Evolutionary conservation across 2,797 vertebrate genomes (phyloP), one percentile per base, ranked within the genome.

Genomic region (Sebastes kiyomatsui): DNA sequence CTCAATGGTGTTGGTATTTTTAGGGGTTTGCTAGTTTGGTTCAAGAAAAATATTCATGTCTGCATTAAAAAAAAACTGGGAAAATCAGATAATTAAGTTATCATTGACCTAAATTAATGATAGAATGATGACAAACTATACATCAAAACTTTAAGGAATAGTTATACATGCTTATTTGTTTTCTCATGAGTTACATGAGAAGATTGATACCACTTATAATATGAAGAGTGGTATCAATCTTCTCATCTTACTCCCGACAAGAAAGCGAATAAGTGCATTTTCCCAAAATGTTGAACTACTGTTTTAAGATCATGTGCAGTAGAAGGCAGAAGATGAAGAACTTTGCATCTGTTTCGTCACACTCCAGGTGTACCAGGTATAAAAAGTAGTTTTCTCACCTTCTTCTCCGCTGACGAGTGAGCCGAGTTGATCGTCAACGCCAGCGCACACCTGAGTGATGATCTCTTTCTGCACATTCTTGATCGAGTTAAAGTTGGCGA

Each of bases 331-430:
- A 13, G 12, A 18, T 12, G 16, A 0, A 16, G 52, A 12, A 0
- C 13, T 52, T 58, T 46, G 42, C 16, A 16, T 42, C 14, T 42
- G 38, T 42, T 42, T 42, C 0, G 38, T 42, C 38, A 42, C 33
- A 38, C 22, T 42, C 35, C 33, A 61, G 28, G 60, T 61, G 30
- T 62, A 22, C 7, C 22, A 12, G 28, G 16, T 32, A 4, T 42
- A 32, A 23, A 70, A 70, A 3, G 7, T 13, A 38, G 49, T n/a
- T 52, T 52, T 52, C 95, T 94, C 79, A 99, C 98, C 96, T 98
- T 99, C 97, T 66, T 98, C 97, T 80, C 97, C 97, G 75, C 98
- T 98, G 89, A 96, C 93, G 7, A 98, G 79, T n/a, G 96, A 93
- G 84, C 90, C 95, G 20, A 99, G 92, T 7, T 99, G 98, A 30